Base-by-base conservation (phyloP, 2,797 vertebrate genomes). In the Lacerta viridis region DNA sequence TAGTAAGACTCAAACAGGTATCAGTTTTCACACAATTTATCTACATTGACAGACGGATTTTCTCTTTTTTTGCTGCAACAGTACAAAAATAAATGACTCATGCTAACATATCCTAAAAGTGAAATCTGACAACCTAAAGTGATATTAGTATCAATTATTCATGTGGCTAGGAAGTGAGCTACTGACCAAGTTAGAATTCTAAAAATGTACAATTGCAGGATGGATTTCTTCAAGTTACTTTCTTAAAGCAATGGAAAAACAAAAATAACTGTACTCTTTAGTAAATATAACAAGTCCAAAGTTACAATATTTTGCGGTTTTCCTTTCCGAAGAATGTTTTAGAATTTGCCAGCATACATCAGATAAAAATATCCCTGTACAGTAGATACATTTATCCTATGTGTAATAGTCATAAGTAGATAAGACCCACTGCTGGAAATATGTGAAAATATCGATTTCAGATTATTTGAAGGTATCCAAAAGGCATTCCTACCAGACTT, bases 341-440 rank as follows among this genome's bases (percentile, higher is more conserved):
- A 2, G 4, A 89, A 50, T 20, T 90, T 86, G 85, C 78, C 25
- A 7, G 80, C 79, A 43, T 33, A 4, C 71, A 85, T 81, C 75
- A 79, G 27, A 23, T 85, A 74, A 61, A 77, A 25, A 64, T 83
- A 75, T 93, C 84, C 72, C 17, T 39, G 36, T 76, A 90, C 64
- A 13, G 0, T 55, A 10, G 29, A 0, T 82, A 84, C 27, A 77
- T 88, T 5, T 91, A 33, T 43, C 7, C 13, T 61, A n/a, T 72
- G 76, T 72, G 18, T 15, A 55, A 27, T 9, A 23, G 15, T 76
- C 36, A 74, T 80, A 36, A 69, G 74, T 43, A 46, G 27, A 23
- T 81, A 25, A 75, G 29, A 80, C 15, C 55, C 69, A 80, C 20
- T 20, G 1, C 13, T 79, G 23, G 59, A 61, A 55, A 77, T 55